A percentile compares a stretch with the other conserved stretches of the same genome.
phyloP scores from a whole-genome alignment of 2,888 invertebrate genomes.

The Nudaria mundana region DNA sequence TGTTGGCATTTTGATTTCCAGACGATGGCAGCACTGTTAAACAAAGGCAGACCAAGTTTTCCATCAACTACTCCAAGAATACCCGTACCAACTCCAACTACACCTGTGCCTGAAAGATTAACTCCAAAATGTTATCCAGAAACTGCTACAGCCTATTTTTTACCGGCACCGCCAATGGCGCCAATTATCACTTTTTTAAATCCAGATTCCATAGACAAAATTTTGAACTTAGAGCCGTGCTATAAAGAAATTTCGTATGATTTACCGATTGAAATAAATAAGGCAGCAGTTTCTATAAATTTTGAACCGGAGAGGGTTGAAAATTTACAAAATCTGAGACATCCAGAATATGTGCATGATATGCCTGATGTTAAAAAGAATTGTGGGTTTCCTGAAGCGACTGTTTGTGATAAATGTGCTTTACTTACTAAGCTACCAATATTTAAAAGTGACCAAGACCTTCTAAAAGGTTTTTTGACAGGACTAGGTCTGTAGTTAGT shows the following conservation, averaged over 20 bases:
- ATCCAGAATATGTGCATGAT: too few relatives aligned
- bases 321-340: too few relatives aligned
- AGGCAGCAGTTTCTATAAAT: too few relatives aligned
- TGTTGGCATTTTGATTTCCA: slow-evolving; percentile 4
- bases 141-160: slow-evolving; percentile 36
- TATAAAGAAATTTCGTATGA: not conserved
- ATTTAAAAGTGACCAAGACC: slow-evolving; percentile 41
- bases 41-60: not conserved
- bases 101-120: slow-evolving; percentile 6
- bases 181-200: slow-evolving; percentile 30
- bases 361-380: too few relatives aligned
- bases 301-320: too few relatives aligned
- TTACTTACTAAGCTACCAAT: slow-evolving; percentile 23
- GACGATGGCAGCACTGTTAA: slow-evolving; percentile 13
- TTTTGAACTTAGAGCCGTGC: not conserved
- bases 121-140: slow-evolving; percentile 32
- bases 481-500: slow-evolving; percentile 35
- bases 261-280: not conserved
- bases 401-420: slow-evolving; percentile 15
- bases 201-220: not conserved
- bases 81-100: not conserved
- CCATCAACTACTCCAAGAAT: not conserved
- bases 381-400: too few relatives aligned
- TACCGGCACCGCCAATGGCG: slow-evolving; percentile 29
- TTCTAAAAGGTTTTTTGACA: slow-evolving; percentile 41